Conservation (phyloP, 2,888 invertebrate species). For the Thysanoteuthis rhombus region DNA sequence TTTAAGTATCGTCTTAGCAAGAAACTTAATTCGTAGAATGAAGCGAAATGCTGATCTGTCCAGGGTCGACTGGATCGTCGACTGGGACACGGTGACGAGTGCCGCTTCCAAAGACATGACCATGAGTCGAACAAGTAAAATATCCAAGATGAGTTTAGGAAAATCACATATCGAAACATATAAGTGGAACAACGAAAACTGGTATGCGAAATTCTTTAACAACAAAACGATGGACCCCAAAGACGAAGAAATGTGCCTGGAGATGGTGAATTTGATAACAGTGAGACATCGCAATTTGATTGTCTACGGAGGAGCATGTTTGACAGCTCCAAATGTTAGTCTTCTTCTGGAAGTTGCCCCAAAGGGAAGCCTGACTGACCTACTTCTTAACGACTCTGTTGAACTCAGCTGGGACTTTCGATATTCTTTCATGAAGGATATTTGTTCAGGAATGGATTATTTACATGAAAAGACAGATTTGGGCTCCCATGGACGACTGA, state of each 20-base stretch:
- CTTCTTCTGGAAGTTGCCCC: constrained; percentile 43
- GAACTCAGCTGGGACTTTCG: constrained; percentile 56
- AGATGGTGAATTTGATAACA: constrained; percentile 43
- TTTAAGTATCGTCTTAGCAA: no score
- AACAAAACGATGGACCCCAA: constrained; percentile 42
- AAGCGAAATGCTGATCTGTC: no score
- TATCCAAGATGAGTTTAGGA: no score
- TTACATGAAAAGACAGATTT: constrained; percentile 50
- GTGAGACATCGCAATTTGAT: constrained; percentile 46
- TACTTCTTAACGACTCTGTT: constrained; percentile 53
- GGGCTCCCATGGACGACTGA: constrained; percentile 52
- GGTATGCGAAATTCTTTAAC: constrained; percentile 42
- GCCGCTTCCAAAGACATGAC: no score
- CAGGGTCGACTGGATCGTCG: constrained; percentile 47
- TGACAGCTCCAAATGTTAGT: constrained; percentile 45
- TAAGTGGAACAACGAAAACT: constrained; percentile 46
- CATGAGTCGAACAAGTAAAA: no score
- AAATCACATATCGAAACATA: constrained; percentile 36
- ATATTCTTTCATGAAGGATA: constrained; percentile 51
- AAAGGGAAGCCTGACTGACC: constrained; percentile 57
- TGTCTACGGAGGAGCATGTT: constrained; percentile 45
- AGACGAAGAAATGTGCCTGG: constrained; percentile 39
- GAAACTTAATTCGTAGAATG: constrained; percentile 41
- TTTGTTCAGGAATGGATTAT: constrained; percentile 55
- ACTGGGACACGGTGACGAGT: constrained; percentile 38